Evolutionary conservation across 35 echinoderm and acorn worm species (phyloP).

Genomic region (Eucidaris tribuloides): DNA sequence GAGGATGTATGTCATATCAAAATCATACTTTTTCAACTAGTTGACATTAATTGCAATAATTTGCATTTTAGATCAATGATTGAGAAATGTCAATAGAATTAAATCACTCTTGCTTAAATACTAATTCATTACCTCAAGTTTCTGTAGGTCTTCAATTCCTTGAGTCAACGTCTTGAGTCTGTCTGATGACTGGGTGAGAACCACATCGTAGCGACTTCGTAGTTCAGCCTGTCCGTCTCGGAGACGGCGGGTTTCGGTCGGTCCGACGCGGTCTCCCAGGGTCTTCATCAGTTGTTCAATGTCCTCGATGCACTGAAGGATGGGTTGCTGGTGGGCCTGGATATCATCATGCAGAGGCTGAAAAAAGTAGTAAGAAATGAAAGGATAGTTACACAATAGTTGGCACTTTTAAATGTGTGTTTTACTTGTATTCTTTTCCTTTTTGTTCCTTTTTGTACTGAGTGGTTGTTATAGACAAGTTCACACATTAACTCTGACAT

Average conservation of each 20-base stretch:
- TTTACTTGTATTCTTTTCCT: no score
- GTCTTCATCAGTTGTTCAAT: slow-evolving; percentile 57
- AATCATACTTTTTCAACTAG: no score
- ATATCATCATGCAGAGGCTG: slow-evolving; percentile 91
- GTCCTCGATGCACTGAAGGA: slow-evolving; percentile 77
- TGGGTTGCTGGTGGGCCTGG: slow-evolving; percentile 88
- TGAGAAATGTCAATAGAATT: no score
- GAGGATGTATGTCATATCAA: no score
- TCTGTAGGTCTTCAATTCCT: slow-evolving; percentile 68
- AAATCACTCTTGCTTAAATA: no score
- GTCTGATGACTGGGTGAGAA: slow-evolving; percentile 50
- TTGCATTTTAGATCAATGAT: no score
- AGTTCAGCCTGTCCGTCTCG: slow-evolving; percentile 73
- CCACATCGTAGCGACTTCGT: slow-evolving; percentile 53
- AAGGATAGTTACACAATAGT: no score
- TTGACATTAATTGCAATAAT: no score
- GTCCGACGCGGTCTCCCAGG: slow-evolving; percentile 51
- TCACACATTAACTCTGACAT: no score
- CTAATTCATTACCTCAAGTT: slow-evolving; percentile 57
- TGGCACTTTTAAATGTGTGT: no score
- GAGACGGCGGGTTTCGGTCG: slow-evolving; percentile 41
- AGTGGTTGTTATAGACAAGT: no score
- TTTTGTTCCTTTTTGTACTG: no score
- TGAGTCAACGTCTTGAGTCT: slow-evolving; percentile 60
- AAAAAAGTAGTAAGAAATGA: not conserved